Evolutionary conservation across 2,797 vertebrate genomes (phyloP), one percentile per base, ranked within the genome.

Genomic region (Petrocephalus schoutedeni): DNA sequence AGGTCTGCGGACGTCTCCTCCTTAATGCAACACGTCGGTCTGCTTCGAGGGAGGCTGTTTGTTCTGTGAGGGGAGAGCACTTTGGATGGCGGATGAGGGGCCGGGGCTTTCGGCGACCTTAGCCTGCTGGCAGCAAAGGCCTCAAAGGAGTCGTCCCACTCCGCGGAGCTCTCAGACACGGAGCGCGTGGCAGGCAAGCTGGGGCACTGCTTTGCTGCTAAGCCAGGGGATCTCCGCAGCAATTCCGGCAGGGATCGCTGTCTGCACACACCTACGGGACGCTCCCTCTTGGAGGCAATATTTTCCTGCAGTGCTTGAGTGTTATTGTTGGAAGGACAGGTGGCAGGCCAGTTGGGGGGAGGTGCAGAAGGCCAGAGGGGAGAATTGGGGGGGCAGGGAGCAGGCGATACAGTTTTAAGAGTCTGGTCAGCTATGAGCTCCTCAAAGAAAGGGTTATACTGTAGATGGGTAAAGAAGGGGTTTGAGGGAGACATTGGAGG

Each of bases 401-500:
- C 93, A 91, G 96, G 95, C 93, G 97, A 95, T 93, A 97, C 96
- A 92, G 95, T 97, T 94, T 95, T 97, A 95, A 97, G 96, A 91
- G 95, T 92, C 93, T 96, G 96, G 92, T 97, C 95, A 59, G 95
- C 95, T 92, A 97, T 91, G 91, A 98, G 96, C 89, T 98, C 97
- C 94, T 98, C 97, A 94, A 97, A 97, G 96, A 98, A 98, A 85
- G 98, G 98, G 92, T 98, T 98, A 94, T 92, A 96, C 93, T 98
- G 97, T 92, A 97, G 92, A 92, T 91, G 95, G 89, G 92, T 94
- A 92, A 98, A 95, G 94, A 97, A 98, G n/a, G 97, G 97, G 89
- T 98, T 97, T 93, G 95, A 96, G 89, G 95, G 95, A 91, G 97
- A 97, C 91, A 96, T 94, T 91, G 96, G 95, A 5, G 93, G 91